phyloP scores from a whole-genome alignment of 2,888 invertebrate genomes.

The Dynastes maya region DNA sequence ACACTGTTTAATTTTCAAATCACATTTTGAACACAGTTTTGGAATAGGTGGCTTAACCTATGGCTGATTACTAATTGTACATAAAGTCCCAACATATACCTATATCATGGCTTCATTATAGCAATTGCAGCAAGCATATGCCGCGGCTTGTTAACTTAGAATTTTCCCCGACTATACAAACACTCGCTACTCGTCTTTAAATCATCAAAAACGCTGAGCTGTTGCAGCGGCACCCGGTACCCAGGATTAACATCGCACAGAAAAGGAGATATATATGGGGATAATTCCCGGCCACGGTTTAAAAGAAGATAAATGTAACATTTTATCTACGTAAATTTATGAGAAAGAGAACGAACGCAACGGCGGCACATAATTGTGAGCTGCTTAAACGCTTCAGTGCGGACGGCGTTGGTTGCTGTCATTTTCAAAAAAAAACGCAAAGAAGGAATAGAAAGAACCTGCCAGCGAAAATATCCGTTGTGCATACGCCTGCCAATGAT shows the following conservation, averaged over 20 bases:
- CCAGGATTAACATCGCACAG: conserved; percentile 67
- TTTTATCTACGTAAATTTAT: conserved; percentile 70
- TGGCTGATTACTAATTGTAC: no score
- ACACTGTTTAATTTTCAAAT: no score
- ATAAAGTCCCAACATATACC: no score
- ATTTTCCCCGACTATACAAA: not conserved
- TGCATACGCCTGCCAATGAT: not conserved
- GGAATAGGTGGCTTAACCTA: no score
- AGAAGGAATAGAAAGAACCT: conserved; percentile 18
- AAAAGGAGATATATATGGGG: conserved; percentile 61
- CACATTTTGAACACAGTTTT: no score
- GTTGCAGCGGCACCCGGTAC: conserved; percentile 60
- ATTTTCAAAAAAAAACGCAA: conserved; percentile 18
- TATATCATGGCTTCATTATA: no score
- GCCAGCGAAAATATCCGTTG: not conserved
- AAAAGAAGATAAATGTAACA: conserved; percentile 70
- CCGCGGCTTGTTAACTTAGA: no score
- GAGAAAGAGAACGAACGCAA: conserved; percentile 67
- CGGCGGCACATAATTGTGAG: conserved; percentile 66
- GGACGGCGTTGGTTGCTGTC: conserved; percentile 28
- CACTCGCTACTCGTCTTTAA: conserved; percentile 64
- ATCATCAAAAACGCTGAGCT: conserved; percentile 69
- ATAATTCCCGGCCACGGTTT: conserved; percentile 66
- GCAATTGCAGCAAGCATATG: no score
- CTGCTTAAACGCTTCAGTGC: conserved; percentile 67